Base-by-base conservation (phyloP, 2,113 vertebrate genomes). In the Clarias batrachus region DNA sequence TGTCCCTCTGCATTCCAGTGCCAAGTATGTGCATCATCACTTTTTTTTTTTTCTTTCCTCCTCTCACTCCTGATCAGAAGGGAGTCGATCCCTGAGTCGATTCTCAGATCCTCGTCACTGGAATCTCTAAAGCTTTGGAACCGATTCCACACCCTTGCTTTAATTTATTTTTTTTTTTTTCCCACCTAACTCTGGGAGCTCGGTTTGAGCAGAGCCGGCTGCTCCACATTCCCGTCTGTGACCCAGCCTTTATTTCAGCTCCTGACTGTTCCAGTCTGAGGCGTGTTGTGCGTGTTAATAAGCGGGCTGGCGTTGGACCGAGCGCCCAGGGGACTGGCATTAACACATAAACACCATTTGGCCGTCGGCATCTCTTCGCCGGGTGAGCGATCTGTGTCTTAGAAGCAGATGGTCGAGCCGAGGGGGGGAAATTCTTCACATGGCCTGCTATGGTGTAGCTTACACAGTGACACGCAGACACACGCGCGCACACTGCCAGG, bases 331-430 rank as follows among this genome's bases (percentile, higher is more conserved):
- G 86, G 85, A 91, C 81, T 77, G 85, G 80, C 86, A 89, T 85
- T 86, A 85, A 86, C 84, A 89, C 41, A 83, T 81, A 86, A 89
- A 93, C 90, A 91, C 91, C 89, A 84, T 83, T 90, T 90, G 88
- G 89, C 89, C 74, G 63, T 87, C 84, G 81, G 73, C 87, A 78
- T 87, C 85, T 89, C 84, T 87, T 86, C 54, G 80, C 89, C 87
- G 85, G 87, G 82, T 86, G 83, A 86, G 78, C 85, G 79, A 84
- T 90, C 88, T 91, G 93, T 93, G 92, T 93, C 92, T 94, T 92
- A 85, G 83, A 91, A 91, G 92, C 95, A 95, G 95, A 96, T 95
- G 94, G 95, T 70, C 27, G 86, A 91, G 86, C 93, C 23, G 92
- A 91, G 88, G 94, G 94, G 87, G 88, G 91, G 91, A 92, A 91